A percentile compares a stretch with the other conserved stretches of the same genome.
Evolutionary conservation across 2,797 vertebrate species (phyloP).

Genomic region (Enteromius anoplus): DNA sequence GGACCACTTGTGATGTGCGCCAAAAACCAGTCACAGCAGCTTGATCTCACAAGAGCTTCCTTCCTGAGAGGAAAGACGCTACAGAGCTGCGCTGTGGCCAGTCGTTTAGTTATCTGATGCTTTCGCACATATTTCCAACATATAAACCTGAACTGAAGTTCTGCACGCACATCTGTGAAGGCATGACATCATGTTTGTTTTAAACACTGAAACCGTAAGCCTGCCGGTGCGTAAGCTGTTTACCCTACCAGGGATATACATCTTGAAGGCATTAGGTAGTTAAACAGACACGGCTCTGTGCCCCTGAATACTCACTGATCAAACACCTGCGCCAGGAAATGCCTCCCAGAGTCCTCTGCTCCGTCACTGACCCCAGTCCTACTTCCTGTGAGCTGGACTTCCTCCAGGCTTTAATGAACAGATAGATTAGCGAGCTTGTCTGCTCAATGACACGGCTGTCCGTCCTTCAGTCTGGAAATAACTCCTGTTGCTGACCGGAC

Average conservation of each 20-base stretch:
- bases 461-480: slow-evolving; percentile 44
- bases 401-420: slow-evolving; percentile 33
- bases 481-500: slow-evolving; percentile 53
- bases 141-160: slow-evolving; percentile 47
- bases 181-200: slow-evolving; percentile 43
- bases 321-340: slow-evolving; percentile 39
- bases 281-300: slow-evolving; percentile 39
- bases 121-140: slow-evolving; percentile 35
- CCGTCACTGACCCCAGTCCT: slow-evolving; percentile 51
- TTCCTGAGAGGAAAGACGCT: slow-evolving; percentile 61
- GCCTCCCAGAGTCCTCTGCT: slow-evolving; percentile 51
- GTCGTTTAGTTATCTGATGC: slow-evolving; percentile 20
- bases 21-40: slow-evolving; percentile 62
- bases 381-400: slow-evolving; percentile 55
- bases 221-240: slow-evolving; percentile 42
- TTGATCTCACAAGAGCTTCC: slow-evolving; percentile 63
- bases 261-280: slow-evolving; percentile 47
- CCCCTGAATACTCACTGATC: slow-evolving; percentile 38
- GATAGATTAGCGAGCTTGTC: slow-evolving; percentile 23
- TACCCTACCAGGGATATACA: slow-evolving; percentile 45
- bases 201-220: slow-evolving; percentile 27
- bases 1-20: slow-evolving; percentile 54
- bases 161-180: slow-evolving; percentile 17
- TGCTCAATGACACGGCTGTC: slow-evolving; percentile 33
- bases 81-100: slow-evolving; percentile 24